Conservation (phyloP, 2,888 invertebrate genomes). For the Plutella xylostella region DNA sequence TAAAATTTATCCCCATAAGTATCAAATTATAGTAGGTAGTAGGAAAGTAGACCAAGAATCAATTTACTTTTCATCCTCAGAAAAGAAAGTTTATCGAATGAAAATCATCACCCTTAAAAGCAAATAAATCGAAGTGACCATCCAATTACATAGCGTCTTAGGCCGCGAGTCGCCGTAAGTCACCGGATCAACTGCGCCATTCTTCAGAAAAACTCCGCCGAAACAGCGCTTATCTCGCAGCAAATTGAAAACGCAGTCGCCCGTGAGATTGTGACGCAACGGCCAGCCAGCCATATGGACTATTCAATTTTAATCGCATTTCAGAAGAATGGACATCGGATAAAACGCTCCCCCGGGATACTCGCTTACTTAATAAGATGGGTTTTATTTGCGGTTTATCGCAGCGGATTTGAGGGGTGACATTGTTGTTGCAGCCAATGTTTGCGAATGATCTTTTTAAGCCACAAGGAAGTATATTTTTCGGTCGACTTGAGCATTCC, state of each 20-base stretch:
- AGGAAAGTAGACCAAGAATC: neutral
- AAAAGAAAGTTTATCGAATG: neutral
- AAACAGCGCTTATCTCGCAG: slow-evolving; percentile 65
- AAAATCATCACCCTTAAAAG: slow-evolving; percentile 28
- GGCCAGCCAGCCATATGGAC: slow-evolving; percentile 42
- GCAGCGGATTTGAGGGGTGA: slow-evolving; percentile 48
- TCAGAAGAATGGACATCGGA: slow-evolving; percentile 66
- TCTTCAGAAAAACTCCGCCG: slow-evolving; percentile 62
- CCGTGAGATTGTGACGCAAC: slow-evolving; percentile 68
- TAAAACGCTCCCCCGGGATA: slow-evolving; percentile 47
- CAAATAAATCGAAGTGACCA: slow-evolving; percentile 54
- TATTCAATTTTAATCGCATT: slow-evolving; percentile 70
- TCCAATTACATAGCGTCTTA: slow-evolving; percentile 51
- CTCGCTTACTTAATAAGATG: slow-evolving; percentile 52
- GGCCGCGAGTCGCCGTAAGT: slow-evolving; percentile 47
- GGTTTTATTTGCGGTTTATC: slow-evolving; percentile 62
- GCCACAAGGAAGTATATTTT: slow-evolving; percentile 12
- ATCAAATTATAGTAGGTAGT: neutral
- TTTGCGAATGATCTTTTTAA: slow-evolving; percentile 63
- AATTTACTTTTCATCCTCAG: neutral
- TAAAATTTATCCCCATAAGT: too few relatives aligned
- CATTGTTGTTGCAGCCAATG: slow-evolving; percentile 51
- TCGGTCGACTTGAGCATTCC: neutral
- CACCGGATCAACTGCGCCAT: slow-evolving; percentile 65
- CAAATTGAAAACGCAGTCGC: slow-evolving; percentile 67